Percentiles rank a stretch among this genome's conserved stretches.
Conservation (phyloP, 2,797 vertebrate genomes). For the Octomys mimax region DNA sequence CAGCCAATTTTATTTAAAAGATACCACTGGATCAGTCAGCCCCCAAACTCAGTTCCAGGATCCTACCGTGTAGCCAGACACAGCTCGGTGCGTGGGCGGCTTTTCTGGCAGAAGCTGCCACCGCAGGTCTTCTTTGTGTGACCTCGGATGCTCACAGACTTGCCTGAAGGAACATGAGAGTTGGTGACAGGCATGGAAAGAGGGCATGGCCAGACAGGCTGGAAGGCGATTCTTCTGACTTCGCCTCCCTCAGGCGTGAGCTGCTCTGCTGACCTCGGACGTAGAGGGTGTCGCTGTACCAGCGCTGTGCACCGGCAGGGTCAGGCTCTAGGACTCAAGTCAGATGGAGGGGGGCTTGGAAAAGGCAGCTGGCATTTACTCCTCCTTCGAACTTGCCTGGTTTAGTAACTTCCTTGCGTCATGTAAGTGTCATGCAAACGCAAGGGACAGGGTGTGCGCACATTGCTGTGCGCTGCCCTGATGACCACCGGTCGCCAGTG, state of each 20-base stretch:
- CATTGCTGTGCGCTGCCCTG: neutral
- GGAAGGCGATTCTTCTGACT: neutral
- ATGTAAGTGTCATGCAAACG: neutral
- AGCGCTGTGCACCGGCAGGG: neutral
- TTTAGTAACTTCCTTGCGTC: neutral
- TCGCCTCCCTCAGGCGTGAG: neutral
- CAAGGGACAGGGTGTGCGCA: neutral
- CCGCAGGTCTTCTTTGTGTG: neutral
- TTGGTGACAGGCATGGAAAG: neutral
- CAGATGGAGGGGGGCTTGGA: neutral
- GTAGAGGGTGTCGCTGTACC: neutral
- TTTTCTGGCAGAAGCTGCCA: neutral
- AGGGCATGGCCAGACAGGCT: neutral
- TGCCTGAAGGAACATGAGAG: neutral
- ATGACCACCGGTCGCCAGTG: neutral
- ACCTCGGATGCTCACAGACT: neutral
- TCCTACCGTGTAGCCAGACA: neutral
- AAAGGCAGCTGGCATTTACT: neutral
- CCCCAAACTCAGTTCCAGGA: neutral
- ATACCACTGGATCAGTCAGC: neutral
- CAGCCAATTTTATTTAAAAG: constrained; percentile 22
- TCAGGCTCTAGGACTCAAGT: neutral
- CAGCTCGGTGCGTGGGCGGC: neutral
- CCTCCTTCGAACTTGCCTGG: neutral
- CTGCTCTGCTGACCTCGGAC: neutral